Evolutionary conservation across 2,113 vertebrate species (phyloP), one percentile per base, ranked within the genome.

Genomic region (Gila orcuttii): DNA sequence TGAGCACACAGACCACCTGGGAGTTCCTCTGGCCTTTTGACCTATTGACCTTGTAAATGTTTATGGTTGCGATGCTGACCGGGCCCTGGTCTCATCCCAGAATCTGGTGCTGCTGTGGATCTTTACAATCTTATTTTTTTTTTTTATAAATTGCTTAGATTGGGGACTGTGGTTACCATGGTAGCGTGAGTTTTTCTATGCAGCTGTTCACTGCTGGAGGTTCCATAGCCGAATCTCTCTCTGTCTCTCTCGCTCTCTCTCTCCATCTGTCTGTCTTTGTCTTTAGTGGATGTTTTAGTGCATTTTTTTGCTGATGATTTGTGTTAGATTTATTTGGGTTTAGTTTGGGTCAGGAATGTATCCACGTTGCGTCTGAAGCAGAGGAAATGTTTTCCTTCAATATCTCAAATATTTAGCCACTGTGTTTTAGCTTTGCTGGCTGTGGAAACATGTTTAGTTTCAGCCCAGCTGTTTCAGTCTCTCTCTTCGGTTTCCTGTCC

Each of bases 181-280:
- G 90, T 82, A 91, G 89, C 90, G 5, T 89, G 85, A 86, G 88
- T 85, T 87, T 91, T 85, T 88, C 87, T 87, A 89, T 92, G 92
- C 94, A 95, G 94, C 93, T 95, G 94, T 94, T 93, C 93, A 91
- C 93, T 90, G 91, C 88, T 85, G 90, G 93, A 88, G 90, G 86
- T 88, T 76, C 71, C 78, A 55, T 57, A 80, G 78, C 42, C 28
- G 79, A 82, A 74, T 86, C 50, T 17, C 50, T 52, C 50, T 52
- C 50, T 17, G 13, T 52, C 50, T 52, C 50, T 52, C 13, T 52
- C 13, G 4, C 13, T 52, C 55, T 57, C 19, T 57, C 47, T 45
- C 45, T 81, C 52, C 11, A 11, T 80, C 60, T 50, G 42, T 68
- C 60, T 50, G 64, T 80, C 80, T 85, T 76, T 59, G 64, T 73